Evolutionary conservation across 1,140 invertebrate species (phyloP).

Genomic region (Philopotamus ludificatus): DNA sequence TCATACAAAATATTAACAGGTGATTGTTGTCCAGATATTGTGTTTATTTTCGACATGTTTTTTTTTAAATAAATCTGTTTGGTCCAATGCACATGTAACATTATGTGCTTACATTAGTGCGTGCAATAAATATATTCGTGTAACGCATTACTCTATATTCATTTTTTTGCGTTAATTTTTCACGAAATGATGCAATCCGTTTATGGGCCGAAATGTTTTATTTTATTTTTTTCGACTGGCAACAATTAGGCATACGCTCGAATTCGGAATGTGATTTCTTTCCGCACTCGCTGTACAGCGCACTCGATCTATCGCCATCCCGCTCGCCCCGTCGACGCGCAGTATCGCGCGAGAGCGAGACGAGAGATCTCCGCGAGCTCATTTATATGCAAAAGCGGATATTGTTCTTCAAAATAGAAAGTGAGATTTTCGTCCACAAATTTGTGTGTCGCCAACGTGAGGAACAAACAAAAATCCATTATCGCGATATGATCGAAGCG

Average conservation of each 20-base stretch:
- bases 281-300: not conserved
- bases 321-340: not conserved
- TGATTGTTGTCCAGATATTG: too few species aligned
- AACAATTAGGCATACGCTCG: slow-evolving; percentile 25
- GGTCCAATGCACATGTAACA: too few species aligned
- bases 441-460: slow-evolving; percentile 27
- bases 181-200: too few species aligned
- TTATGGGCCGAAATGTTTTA: slow-evolving; percentile 5
- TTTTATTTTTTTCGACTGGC: slow-evolving; percentile 5
- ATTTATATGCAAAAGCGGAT: slow-evolving; percentile 22
- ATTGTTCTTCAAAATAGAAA: slow-evolving; percentile 36
- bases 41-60: too few species aligned
- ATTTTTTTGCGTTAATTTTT: too few species aligned
- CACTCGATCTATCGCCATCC: not conserved
- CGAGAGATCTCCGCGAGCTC: not conserved
- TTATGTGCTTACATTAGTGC: too few species aligned
- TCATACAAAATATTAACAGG: too few species aligned
- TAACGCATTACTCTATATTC: not conserved
- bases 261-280: slow-evolving; percentile 39
- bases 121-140: too few species aligned
- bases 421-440: slow-evolving; percentile 39
- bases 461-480: not conserved
- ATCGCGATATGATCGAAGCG: not conserved
- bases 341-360: not conserved
- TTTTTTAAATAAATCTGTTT: too few species aligned